phyloP scores from a whole-genome alignment of 2,888 invertebrate species.

The Eristalis tenax region DNA sequence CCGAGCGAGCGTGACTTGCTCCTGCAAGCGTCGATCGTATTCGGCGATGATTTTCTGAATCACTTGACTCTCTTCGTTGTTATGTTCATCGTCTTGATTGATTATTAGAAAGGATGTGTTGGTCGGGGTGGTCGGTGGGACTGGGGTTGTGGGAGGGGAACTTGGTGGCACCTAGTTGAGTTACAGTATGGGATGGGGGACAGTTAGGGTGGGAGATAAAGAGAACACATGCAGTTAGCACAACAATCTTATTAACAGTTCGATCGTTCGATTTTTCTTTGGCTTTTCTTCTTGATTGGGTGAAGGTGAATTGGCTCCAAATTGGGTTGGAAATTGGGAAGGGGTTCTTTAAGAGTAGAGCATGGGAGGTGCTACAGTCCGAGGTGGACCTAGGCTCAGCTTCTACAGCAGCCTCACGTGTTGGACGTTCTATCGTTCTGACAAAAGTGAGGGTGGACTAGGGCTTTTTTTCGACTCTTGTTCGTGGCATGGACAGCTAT shows the following conservation, averaged over 20 bases:
- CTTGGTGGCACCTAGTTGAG: conserved; percentile 34
- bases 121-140: conserved; percentile 14
- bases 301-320: conserved; percentile 9
- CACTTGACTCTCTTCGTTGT: conserved; percentile 80
- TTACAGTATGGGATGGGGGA: background rate
- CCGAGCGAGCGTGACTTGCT: conserved; percentile 85
- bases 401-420: no score
- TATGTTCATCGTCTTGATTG: conserved; percentile 79
- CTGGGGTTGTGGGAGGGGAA: conserved; percentile 36
- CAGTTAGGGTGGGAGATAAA: conserved; percentile 73
- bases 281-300: conserved; percentile 33
- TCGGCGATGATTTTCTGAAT: conserved; percentile 80
- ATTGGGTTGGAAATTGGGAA: background rate
- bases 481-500: no score
- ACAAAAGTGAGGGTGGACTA: no score
- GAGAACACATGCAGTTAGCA: conserved; percentile 78
- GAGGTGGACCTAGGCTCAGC: no score
- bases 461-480: no score
- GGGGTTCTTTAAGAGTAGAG: background rate
- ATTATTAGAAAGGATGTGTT: conserved; percentile 78
- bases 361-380: no score
- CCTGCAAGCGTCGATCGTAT: conserved; percentile 83
- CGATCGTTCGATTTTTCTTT: background rate
- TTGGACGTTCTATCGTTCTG: no score
- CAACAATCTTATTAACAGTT: conserved; percentile 62